Percentiles rank a stretch among this genome's conserved stretches.
Evolutionary conservation across 2,797 vertebrate genomes (phyloP).

Genomic region (Enteromius paludinosus): DNA sequence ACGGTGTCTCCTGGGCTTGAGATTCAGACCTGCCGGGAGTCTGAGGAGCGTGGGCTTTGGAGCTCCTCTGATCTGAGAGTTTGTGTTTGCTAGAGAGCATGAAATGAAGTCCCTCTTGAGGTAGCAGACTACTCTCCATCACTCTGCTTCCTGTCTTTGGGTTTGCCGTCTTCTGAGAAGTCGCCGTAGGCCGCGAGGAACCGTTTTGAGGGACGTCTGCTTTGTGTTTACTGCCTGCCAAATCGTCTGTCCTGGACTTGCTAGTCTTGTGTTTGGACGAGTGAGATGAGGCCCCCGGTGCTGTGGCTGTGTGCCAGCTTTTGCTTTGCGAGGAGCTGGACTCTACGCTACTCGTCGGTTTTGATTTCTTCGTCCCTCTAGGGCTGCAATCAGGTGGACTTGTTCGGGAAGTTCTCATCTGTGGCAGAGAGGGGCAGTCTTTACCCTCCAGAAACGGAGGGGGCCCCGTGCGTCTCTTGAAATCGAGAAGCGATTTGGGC

Average conservation of each 20-base stretch:
- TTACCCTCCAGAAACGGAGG: conserved; percentile 92
- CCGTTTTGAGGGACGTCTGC: conserved; percentile 70
- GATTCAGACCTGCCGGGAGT: conserved; percentile 53
- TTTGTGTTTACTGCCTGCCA: conserved; percentile 62
- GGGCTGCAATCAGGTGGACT: conserved; percentile 75
- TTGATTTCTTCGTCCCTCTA: conserved; percentile 59
- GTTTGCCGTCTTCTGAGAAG: conserved; percentile 68
- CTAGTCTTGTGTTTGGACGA: conserved; percentile 68
- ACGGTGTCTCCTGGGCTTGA: conserved; percentile 68
- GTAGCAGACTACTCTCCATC: conserved; percentile 76
- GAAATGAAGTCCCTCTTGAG: conserved; percentile 81
- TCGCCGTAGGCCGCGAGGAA: conserved; percentile 68
- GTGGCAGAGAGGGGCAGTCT: conserved; percentile 88
- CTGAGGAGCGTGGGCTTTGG: conserved; percentile 63
- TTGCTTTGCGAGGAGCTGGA: conserved; percentile 51
- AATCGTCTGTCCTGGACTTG: conserved; percentile 57
- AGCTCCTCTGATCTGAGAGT: conserved; percentile 69
- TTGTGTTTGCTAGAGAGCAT: conserved; percentile 82
- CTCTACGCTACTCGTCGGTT: conserved; percentile 53
- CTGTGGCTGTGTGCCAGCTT: conserved; percentile 13
- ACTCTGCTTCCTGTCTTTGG: conserved; percentile 75
- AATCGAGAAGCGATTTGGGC: conserved; percentile 78
- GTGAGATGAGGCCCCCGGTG: conserved; percentile 66
- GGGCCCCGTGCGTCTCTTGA: conserved; percentile 91
- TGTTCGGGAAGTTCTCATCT: conserved; percentile 85